phyloP scores from a whole-genome alignment of 2,888 invertebrate genomes.

The Malthinus flaveolus region DNA sequence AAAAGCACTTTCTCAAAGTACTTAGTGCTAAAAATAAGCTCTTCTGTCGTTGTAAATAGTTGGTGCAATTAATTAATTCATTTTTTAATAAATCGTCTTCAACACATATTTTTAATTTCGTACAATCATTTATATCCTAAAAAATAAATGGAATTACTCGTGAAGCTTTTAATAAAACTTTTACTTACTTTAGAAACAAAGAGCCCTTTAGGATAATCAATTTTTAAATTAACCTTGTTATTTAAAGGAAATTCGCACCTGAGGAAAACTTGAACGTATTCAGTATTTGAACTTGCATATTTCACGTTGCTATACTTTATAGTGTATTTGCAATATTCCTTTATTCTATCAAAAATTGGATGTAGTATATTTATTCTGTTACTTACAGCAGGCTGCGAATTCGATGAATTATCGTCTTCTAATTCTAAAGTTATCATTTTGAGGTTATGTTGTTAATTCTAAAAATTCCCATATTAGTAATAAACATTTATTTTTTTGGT shows the following conservation, averaged over 20 bases:
- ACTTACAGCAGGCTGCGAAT: background rate
- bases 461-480: no score
- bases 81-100: background rate
- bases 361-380: background rate
- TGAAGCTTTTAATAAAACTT: no score
- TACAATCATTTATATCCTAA: background rate
- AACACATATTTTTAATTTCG: constrained; percentile 7
- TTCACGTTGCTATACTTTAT: constrained; percentile 4
- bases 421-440: background rate
- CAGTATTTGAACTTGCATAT: background rate
- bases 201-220: background rate
- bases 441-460: background rate
- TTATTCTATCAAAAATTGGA: no score
- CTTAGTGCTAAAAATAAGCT: constrained; percentile 13
- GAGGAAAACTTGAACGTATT: constrained; percentile 7
- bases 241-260: constrained; percentile 1
- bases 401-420: background rate
- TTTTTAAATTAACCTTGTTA: constrained; percentile 9
- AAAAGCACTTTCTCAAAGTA: constrained; percentile 12
- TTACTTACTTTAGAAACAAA: constrained; percentile 12
- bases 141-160: background rate
- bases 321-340: background rate
- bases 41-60: constrained; percentile 17
- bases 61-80: constrained; percentile 19
- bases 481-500: no score